Base-by-base conservation (phyloP, 2,113 vertebrate genomes). In the Macquaria australasica region DNA sequence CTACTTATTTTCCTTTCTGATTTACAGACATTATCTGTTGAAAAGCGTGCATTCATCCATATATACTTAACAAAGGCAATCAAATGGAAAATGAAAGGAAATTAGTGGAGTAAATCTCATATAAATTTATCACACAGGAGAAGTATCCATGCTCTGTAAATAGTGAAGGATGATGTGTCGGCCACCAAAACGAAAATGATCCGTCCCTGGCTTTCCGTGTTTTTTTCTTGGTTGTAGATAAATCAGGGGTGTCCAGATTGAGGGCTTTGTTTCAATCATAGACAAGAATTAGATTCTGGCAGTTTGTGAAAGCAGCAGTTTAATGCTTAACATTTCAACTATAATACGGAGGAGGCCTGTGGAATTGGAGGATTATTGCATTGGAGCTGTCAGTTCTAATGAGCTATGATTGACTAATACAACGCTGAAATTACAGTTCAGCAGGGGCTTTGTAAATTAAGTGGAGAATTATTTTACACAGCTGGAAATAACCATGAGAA, bases 221-320 rank as follows among this genome's bases (percentile, higher is more conserved):
- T 78, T 87, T 31, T 85, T 78, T 81, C 62, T 88, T 89, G 79
- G 77, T 85, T 73, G 41, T 37, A 50, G 50, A 77, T 77, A 9
- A 77, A 60, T n/a, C 16, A 6, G 9, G 10, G 37, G 45, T 63
- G 31, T 83, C 72, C 48, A 72, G 63, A 55, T 76, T 23, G 18
- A 51, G 45, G 71, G 43, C 66, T 81, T 51, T 55, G 62, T 77
- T 55, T 67, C 45, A 18, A 31, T 18, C 74, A n/a, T 20, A 4
- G 31, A 25, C 21, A 48, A 28, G 23, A 75, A 62, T 28, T 18
- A 4, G 34, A 28, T 50, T 75, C n/a, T 45, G 64, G 11, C 77
- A 55, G 43, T 63, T 39, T 58, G 28, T 58, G 25, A 51, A 70
- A 83, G 60, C 53, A 31, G 76, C 23, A 67, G 58, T 34, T 76